A percentile compares a stretch with the other conserved stretches of the same genome.
Conservation (phyloP, 2,797 vertebrate genomes). For the Clarias platycephalus region DNA sequence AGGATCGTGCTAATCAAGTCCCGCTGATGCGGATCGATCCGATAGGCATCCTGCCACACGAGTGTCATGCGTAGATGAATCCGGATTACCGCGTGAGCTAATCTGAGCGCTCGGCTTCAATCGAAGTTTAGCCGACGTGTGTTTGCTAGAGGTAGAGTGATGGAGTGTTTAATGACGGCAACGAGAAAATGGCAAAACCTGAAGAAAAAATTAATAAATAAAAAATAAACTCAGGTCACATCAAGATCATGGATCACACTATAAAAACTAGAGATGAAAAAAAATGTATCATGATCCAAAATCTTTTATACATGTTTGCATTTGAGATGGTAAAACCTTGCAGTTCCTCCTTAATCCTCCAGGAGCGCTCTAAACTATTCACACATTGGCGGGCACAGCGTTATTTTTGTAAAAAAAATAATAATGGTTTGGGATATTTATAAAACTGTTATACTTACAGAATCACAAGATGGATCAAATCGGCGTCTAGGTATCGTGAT, state of each 20-base stretch:
- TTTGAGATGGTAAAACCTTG: too few species aligned
- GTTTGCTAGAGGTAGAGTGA: neutral
- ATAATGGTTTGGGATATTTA: neutral
- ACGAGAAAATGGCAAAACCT: neutral
- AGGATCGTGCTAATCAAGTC: conserved; percentile 24
- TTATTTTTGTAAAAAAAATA: neutral
- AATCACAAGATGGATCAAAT: too few species aligned
- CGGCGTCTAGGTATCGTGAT: too few species aligned
- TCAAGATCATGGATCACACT: too few species aligned
- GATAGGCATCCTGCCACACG: conserved; percentile 56
- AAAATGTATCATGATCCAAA: too few species aligned
- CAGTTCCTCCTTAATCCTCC: too few species aligned
- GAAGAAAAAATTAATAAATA: neutral
- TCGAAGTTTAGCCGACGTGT: neutral
- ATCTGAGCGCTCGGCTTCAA: neutral
- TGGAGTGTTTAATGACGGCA: neutral
- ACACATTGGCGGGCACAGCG: too few species aligned
- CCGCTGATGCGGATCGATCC: conserved; percentile 25
- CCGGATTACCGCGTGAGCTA: neutral
- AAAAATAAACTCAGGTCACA: too few species aligned
- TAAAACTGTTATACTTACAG: too few species aligned
- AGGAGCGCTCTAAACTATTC: too few species aligned
- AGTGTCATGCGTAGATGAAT: neutral
- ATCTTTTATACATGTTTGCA: too few species aligned
- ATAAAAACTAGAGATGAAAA: too few species aligned